phyloP scores from a whole-genome alignment of 2,888 invertebrate genomes.

The Blastobasis lacticolella region DNA sequence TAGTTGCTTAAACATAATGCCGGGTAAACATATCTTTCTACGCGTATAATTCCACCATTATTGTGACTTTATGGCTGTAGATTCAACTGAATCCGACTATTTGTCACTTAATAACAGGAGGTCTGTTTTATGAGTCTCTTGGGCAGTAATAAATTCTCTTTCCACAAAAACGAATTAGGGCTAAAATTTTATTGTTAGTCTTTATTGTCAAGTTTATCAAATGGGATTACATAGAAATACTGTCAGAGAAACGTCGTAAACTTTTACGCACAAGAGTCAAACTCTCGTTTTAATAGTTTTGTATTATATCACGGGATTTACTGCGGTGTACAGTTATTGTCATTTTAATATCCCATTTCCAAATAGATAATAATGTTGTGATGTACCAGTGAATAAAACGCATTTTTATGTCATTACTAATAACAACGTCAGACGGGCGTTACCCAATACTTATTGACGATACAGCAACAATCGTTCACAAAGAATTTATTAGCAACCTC shows the following conservation, averaged over 20 bases:
- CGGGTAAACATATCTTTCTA: conserved; percentile 36
- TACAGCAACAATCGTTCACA: conserved; percentile 11
- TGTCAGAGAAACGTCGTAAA: conserved; percentile 38
- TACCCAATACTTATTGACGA: neutral
- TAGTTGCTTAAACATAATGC: conserved; percentile 16
- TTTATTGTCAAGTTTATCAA: conserved; percentile 52
- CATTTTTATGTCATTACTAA: neutral
- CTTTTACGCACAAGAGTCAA: conserved; percentile 23
- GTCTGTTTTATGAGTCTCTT: conserved; percentile 49
- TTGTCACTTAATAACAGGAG: conserved; percentile 59
- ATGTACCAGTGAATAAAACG: neutral
- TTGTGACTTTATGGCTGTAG: conserved; percentile 47
- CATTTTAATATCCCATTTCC: conserved; percentile 16
- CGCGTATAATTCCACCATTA: conserved; percentile 54
- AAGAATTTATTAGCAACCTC: conserved; percentile 16
- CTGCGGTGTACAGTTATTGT: conserved; percentile 28
- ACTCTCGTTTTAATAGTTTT: conserved; percentile 35
- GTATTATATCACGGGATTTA: conserved; percentile 32
- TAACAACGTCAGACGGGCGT: neutral
- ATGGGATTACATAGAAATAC: conserved; percentile 38
- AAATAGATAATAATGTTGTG: too few relatives aligned
- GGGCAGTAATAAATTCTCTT: conserved; percentile 47
- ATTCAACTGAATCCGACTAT: conserved; percentile 45
- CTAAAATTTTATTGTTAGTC: conserved; percentile 48
- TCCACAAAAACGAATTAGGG: conserved; percentile 52